phyloP scores from a whole-genome alignment of 2,113 vertebrate species.

The Hystrix cristata region DNA sequence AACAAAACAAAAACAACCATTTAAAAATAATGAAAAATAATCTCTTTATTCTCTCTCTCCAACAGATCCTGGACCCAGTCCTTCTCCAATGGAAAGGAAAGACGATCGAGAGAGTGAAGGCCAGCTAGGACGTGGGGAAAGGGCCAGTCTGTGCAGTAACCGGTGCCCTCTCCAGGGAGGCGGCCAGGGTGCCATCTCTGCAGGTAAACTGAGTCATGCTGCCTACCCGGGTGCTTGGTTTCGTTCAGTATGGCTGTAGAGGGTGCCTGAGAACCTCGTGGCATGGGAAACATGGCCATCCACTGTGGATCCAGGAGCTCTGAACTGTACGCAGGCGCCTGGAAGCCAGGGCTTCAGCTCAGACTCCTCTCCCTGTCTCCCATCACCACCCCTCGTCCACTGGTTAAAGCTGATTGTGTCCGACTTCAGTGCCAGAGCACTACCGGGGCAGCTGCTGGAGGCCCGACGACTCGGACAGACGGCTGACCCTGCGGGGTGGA shows the following conservation, averaged over 20 bases:
- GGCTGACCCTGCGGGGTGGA: constrained; percentile 85
- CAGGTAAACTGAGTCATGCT: not conserved
- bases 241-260: constrained; percentile 54
- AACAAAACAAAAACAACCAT: constrained; percentile 74
- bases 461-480: constrained; percentile 87
- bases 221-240: not conserved
- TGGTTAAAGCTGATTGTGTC: constrained; percentile 87
- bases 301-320: not conserved
- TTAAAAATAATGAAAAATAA: constrained; percentile 90
- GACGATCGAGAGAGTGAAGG: constrained; percentile 83
- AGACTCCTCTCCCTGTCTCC: constrained; percentile 47
- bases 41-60: constrained; percentile 85
- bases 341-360: constrained; percentile 74
- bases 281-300: not conserved
- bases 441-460: constrained; percentile 87
- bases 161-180: constrained; percentile 51
- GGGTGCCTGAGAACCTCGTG: not conserved
- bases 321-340: constrained; percentile 41
- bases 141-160: constrained; percentile 62
- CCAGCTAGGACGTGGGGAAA: constrained; percentile 76
- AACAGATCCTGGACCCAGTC: constrained; percentile 85
- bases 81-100: constrained; percentile 86
- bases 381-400: constrained; percentile 70
- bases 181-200: rapidly evolving
- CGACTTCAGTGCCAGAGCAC: constrained; percentile 76